These are phyloP conservation scores for Catocala fraxini DNA, from an alignment of 2,888 invertebrate species.

Conservation along the genomic window DNA sequence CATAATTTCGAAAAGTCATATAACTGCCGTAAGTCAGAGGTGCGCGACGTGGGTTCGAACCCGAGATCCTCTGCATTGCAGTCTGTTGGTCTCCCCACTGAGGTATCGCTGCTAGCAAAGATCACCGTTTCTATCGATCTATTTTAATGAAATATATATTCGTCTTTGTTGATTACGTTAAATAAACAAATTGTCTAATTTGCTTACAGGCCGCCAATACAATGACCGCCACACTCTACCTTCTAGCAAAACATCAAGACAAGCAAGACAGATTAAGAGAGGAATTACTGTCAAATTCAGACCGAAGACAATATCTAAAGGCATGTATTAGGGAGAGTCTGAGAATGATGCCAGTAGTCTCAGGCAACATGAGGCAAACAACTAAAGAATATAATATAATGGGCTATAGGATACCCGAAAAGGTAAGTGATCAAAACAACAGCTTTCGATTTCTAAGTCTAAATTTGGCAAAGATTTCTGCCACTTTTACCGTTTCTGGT, in stretches of 20 bases:
- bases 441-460: too few species aligned
- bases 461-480: too few species aligned
- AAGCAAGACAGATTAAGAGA: slow-evolving; percentile 89
- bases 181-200: slow-evolving; percentile 4
- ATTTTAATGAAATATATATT: too few species aligned
- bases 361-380: slow-evolving; percentile 86
- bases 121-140: too few species aligned
- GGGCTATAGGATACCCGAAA: slow-evolving; percentile 85
- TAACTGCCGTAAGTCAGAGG: too few species aligned
- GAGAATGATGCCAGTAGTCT: slow-evolving; percentile 88
- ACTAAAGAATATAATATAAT: slow-evolving; percentile 86
- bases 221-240: slow-evolving; percentile 86
- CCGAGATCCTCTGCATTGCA: too few species aligned
- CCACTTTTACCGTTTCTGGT: too few species aligned
- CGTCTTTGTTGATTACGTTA: too few species aligned
- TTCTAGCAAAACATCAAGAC: slow-evolving; percentile 88
- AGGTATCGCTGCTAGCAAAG: too few species aligned
- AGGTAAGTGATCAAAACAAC: not conserved
- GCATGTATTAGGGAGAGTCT: slow-evolving; percentile 92
- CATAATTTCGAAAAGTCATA: too few species aligned
- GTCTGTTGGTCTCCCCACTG: too few species aligned
- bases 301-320: slow-evolving; percentile 87
- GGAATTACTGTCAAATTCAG: slow-evolving; percentile 77
- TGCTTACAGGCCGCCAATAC: slow-evolving; percentile 86
- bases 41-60: too few species aligned